Evolutionary conservation across 2,888 invertebrate species (phyloP).

Genomic region (Pharmacophagus antenor): DNA sequence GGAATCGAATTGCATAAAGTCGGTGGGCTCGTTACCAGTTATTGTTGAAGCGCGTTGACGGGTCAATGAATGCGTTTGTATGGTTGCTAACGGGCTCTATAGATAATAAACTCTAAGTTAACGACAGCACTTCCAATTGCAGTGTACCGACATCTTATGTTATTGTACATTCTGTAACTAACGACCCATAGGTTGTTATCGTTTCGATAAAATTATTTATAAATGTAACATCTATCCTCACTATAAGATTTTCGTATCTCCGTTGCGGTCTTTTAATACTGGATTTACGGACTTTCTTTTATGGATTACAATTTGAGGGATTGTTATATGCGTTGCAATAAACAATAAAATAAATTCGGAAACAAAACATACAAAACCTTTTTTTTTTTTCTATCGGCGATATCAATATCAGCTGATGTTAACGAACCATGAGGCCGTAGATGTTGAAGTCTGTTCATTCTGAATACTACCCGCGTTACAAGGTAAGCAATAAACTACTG

Average conservation of each 20-base stretch:
- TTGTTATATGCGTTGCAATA: too few species aligned
- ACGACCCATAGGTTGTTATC: slow-evolving; percentile 1
- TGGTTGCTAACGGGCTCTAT: slow-evolving; percentile 30
- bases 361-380: too few species aligned
- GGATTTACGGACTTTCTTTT: not conserved
- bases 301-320: not conserved
- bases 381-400: too few species aligned
- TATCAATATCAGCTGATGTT: too few species aligned
- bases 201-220: not conserved
- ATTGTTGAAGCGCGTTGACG: slow-evolving; percentile 19
- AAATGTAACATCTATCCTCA: not conserved
- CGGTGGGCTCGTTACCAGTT: slow-evolving; percentile 9
- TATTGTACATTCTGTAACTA: not conserved
- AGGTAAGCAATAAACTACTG: too few species aligned
- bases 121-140: slow-evolving; percentile 25
- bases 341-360: too few species aligned
- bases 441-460: too few species aligned
- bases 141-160: slow-evolving; percentile 1
- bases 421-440: too few species aligned
- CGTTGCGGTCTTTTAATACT: not conserved
- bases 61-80: slow-evolving; percentile 33
- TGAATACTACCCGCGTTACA: too few species aligned
- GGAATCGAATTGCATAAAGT: slow-evolving; percentile 14
- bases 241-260: not conserved
- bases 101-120: slow-evolving; percentile 33